Conservation (phyloP, 1,140 invertebrate genomes). For the Zaprionus lachaisei region DNA sequence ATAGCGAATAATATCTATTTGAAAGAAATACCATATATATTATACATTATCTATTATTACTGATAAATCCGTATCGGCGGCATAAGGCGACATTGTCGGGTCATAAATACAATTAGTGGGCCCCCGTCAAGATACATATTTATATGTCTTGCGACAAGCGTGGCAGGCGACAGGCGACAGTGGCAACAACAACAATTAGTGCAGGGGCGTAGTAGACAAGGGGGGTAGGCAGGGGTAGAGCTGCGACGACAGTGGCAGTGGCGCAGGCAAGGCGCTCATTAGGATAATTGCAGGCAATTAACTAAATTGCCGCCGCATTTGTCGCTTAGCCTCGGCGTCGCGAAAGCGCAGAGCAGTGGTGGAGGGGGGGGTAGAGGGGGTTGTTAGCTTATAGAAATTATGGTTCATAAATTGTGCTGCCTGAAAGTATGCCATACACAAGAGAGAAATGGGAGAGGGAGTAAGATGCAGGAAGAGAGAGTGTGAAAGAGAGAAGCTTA, state of each 20-base stretch:
- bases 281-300: slow-evolving; percentile 83
- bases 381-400: slow-evolving; percentile 74
- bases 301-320: slow-evolving; percentile 82
- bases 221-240: background rate
- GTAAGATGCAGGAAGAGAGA: background rate
- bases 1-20: too few species aligned
- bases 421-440: slow-evolving; percentile 33
- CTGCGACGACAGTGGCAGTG: slow-evolving; percentile 47
- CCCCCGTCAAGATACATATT: slow-evolving; percentile 39
- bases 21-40: too few species aligned
- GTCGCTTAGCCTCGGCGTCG: slow-evolving; percentile 59
- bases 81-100: slow-evolving; percentile 61
- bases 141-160: slow-evolving; percentile 25
- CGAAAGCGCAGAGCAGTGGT: slow-evolving; percentile 21
- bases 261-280: slow-evolving; percentile 79
- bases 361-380: background rate
- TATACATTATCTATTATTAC: background rate
- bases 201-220: background rate
- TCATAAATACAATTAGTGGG: slow-evolving; percentile 79
- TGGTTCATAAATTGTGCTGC: slow-evolving; percentile 71
- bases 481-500: background rate
- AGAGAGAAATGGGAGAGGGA: background rate
- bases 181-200: slow-evolving; percentile 35
- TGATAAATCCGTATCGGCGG: slow-evolving; percentile 1
- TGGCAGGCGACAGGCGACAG: background rate